Evolutionary conservation across 2,797 vertebrate species (phyloP), one percentile per base, ranked within the genome.

Genomic region (Falco cherrug): DNA sequence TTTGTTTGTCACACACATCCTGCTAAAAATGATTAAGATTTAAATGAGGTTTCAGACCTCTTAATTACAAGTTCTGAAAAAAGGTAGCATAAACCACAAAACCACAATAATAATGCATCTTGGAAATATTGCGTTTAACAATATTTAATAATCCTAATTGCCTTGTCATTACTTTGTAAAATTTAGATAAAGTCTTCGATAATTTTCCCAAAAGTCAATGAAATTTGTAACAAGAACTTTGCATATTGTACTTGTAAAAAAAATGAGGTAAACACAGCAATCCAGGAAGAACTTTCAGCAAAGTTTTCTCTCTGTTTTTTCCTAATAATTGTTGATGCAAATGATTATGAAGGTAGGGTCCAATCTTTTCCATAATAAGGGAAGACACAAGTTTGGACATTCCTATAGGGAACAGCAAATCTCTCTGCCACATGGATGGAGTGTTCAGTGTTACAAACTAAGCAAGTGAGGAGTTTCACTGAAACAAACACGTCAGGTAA

Each of bases 11-110:
- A 78, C 81, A 92, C 63, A 74, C 68, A 93, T 87, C 63, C 87
- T 90, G 86, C 80, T 84, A 79, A 82, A 96, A 96, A 84, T 53
- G 24, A 82, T 90, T 95, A 85, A 41, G 68, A 89, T 68, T 92
- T 89, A 93, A 96, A 87, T 56, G 45, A 82, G 39, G 48, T 79
- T 90, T 93, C 60, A 85, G 84, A 85, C 60, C 43, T 84, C 79
- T 67, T 71, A 91, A n/a, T 67, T 47, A 54, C 68, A 47, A 61
- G 69, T 84, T 63, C 50, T 75, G 70, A 48, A 87, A 87, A 70
- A 91, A 79, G 65, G 33, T 37, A 64, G 6, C 6, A 13, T 45
- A 82, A 93, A 69, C 61, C 39, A 57, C 33, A 86, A 86, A 67
- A 48, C 22, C 22, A 60, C 25, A 80, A 3, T 20, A 73, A 90